phyloP scores from a whole-genome alignment of 2,888 invertebrate species.

The Mimumesa dahlbomi region DNA sequence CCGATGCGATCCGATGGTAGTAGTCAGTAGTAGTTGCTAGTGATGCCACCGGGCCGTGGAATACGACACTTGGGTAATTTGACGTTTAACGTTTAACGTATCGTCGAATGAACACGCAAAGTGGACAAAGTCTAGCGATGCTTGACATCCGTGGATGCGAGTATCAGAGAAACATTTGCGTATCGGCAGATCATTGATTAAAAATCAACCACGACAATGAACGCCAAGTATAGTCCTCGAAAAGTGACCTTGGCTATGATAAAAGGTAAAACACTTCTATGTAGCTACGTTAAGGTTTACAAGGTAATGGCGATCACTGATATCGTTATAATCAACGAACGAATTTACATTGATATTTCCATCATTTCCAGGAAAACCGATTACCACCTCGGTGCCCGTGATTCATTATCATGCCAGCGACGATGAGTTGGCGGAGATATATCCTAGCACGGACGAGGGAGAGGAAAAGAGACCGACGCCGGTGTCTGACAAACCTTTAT shows the following conservation, averaged over 20 bases:
- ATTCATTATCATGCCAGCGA: conserved; percentile 90
- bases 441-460: conserved; percentile 83
- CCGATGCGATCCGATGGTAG: no score
- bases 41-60: no score
- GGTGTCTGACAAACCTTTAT: conserved; percentile 74
- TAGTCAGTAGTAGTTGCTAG: no score
- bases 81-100: no score
- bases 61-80: no score
- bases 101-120: no score
- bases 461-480: conserved; percentile 83
- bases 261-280: conserved; percentile 69
- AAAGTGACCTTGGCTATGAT: conserved; percentile 78
- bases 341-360: neutral
- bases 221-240: conserved; percentile 72
- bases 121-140: no score
- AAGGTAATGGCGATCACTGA: conserved; percentile 3
- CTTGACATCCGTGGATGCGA: no score
- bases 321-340: neutral
- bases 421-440: conserved; percentile 87
- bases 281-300: neutral
- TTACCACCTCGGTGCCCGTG: conserved; percentile 81
- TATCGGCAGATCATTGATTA: no score
- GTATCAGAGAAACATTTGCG: no score
- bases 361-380: conserved; percentile 76
- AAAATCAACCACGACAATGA: conserved; percentile 61